Conservation (phyloP, 2,797 vertebrate species). For the Ctenochaetus hawaiiensis region DNA sequence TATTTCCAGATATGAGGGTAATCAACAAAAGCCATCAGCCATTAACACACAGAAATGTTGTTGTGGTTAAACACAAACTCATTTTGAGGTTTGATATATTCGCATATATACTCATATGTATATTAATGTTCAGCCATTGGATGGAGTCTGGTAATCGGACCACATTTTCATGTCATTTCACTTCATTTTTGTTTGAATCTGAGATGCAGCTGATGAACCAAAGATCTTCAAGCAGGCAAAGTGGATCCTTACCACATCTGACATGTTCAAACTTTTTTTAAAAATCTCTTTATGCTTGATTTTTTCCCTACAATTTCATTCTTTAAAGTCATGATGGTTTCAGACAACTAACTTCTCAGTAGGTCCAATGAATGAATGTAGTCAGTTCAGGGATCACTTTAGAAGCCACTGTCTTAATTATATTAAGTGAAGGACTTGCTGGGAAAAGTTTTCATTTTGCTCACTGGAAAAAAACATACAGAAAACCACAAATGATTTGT, state of each 20-base stretch:
- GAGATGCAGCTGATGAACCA: not conserved
- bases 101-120: not conserved
- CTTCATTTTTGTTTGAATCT: not conserved
- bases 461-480: not conserved
- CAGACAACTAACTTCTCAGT: not conserved
- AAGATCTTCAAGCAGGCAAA: not conserved
- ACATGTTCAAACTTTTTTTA: not conserved
- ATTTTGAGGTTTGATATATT: not conserved
- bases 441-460: slow-evolving; percentile 27
- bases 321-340: not conserved
- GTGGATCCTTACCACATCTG: not conserved
- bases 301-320: not conserved
- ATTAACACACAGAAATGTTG: too few relatives aligned
- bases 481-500: not conserved
- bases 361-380: not conserved
- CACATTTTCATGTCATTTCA: too few relatives aligned
- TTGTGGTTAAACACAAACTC: too few relatives aligned
- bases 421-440: slow-evolving; percentile 27
- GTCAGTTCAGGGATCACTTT: slow-evolving; percentile 4
- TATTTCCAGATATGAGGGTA: not conserved
- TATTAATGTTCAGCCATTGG: not conserved
- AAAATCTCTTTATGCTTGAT: not conserved
- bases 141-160: too few relatives aligned
- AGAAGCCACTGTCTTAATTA: slow-evolving; percentile 17
- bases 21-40: not conserved